A percentile compares a stretch with the other conserved stretches of the same genome.
phyloP scores from a whole-genome alignment of 92 coral and sea anemone species.

The Diadumene lineata region DNA sequence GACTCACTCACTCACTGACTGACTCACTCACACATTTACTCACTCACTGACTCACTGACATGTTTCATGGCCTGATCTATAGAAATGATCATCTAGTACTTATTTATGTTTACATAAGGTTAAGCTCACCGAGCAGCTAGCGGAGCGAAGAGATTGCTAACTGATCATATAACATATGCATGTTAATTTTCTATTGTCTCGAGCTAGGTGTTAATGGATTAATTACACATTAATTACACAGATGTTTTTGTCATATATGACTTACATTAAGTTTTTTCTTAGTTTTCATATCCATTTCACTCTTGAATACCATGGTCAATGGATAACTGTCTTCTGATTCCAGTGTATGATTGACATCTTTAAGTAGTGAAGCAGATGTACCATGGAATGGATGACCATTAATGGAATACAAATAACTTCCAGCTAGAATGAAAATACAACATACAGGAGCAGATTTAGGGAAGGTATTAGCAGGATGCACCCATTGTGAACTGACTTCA shows the following conservation, averaged over 20 bases:
- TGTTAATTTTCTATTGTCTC: too few relatives aligned
- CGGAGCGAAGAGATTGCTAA: too few relatives aligned
- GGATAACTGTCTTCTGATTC: constrained; percentile 62
- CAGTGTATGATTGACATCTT: constrained; percentile 62
- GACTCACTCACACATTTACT: background rate
- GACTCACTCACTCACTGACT: background rate
- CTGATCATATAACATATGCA: too few relatives aligned
- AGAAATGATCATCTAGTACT: too few relatives aligned
- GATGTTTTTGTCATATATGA: too few relatives aligned
- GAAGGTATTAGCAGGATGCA: too few relatives aligned
- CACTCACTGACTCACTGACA: background rate
- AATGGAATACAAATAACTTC: constrained; percentile 58
- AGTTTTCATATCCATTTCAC: constrained; percentile 43
- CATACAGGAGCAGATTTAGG: too few relatives aligned
- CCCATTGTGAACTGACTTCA: too few relatives aligned
- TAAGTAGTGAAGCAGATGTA: constrained; percentile 59
- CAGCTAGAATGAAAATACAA: constrained; percentile 52
- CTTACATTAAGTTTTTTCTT: constrained; percentile 53
- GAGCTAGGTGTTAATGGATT: too few relatives aligned
- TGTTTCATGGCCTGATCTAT: background rate
- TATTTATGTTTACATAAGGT: too few relatives aligned
- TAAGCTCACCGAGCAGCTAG: too few relatives aligned
- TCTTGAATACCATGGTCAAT: constrained; percentile 69
- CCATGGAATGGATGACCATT: constrained; percentile 79
- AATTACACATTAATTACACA: too few relatives aligned